Base-by-base conservation (phyloP, 1,140 invertebrate species). In the Carposina sasakii region DNA sequence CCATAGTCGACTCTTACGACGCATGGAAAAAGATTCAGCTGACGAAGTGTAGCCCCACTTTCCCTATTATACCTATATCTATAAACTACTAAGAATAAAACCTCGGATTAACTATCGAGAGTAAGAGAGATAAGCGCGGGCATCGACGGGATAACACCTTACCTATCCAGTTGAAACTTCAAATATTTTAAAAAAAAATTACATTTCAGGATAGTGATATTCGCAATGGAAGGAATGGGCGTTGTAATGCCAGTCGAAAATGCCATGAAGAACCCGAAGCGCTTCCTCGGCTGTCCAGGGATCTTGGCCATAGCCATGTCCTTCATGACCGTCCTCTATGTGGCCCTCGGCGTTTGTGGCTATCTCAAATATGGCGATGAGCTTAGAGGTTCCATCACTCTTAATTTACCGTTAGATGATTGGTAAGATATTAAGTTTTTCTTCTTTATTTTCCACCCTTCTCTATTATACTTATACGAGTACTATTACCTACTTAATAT, bases 231-330 rank as follows among this genome's bases (percentile, higher is more conserved):
- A 78, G 93, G 91, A 12, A 93, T 94, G 57, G 92, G 93, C 44
- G 91, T 91, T 21, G 92, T 97, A 23, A 90, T 97, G 87, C 95
- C 96, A 0, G 90, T 97, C 22, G 94, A 96, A 77, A 96, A 96
- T 67, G 90, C 90, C 1, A 96, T 97, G 95, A 88, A 87, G 54
- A 90, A 91, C 47, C 93, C 93, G 0, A 76, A 91, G 52, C 90
- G 91, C 33, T 96, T 97, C 68, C 85, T 92, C 0, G 94, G 94
- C 3, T 93, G 90, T 68, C 91, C 91, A 1, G 91, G 95, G 24
- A 92, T 97, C 0, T 72, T 97, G 2, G 94, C 94, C 49, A 88
- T 91, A 12, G 92, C 93, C 0, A 97, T 97, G 95, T 72, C 86
- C 0, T 86, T 91, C 6, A 93, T 96, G 0, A 87, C 92, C 0